These are phyloP conservation scores for Cyclura pinguis DNA, from an alignment of 2,797 vertebrate genomes.

Conservation along the genomic window DNA sequence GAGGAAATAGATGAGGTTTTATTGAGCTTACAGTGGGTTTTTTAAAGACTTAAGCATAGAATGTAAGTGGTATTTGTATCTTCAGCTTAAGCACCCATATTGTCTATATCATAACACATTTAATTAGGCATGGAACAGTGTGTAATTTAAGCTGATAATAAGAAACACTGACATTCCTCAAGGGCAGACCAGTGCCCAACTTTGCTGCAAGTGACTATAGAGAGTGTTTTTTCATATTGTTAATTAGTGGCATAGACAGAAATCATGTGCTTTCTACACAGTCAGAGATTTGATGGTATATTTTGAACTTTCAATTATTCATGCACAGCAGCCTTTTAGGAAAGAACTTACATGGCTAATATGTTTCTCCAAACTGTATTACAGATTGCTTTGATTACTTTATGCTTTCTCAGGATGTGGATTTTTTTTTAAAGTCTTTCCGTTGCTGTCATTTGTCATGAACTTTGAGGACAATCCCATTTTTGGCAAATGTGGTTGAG, in stretches of 20 bases:
- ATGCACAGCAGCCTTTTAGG: constrained; percentile 19
- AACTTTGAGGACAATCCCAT: too few relatives aligned
- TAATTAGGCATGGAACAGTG: background rate
- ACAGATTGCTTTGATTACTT: constrained; percentile 12
- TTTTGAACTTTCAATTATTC: constrained; percentile 24
- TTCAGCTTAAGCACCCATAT: constrained; percentile 27
- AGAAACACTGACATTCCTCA: constrained; percentile 52
- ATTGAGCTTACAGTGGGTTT: background rate
- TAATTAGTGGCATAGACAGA: background rate
- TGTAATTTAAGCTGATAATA: background rate
- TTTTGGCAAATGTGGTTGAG: background rate
- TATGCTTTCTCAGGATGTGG: background rate
- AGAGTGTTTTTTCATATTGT: fast-evolving
- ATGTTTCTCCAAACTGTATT: constrained; percentile 37
- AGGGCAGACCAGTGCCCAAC: constrained; percentile 2
- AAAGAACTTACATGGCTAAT: background rate
- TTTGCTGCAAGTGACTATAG: background rate
- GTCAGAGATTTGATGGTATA: background rate
- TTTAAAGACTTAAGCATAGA: background rate
- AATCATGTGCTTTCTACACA: background rate
- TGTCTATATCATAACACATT: constrained; percentile 32
- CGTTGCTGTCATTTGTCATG: background rate
- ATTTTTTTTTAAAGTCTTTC: background rate
- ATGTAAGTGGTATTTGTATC: constrained; percentile 9
- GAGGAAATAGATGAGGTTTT: background rate